These are phyloP conservation scores for Rapana venosa DNA, from an alignment of 2,888 invertebrate species.

Conservation along the genomic window DNA sequence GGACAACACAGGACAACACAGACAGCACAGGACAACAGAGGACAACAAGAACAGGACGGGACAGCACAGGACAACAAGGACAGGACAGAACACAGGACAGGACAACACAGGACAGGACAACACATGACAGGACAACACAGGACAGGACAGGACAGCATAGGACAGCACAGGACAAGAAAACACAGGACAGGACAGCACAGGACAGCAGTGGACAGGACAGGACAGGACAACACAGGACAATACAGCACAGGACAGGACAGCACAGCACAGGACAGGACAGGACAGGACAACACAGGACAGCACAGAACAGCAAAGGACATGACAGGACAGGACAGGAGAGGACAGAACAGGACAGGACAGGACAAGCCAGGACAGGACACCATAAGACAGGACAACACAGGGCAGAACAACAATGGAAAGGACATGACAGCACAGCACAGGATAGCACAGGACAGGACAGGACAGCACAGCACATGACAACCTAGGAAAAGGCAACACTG, in stretches of 20 bases:
- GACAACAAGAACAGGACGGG: background rate
- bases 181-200: background rate
- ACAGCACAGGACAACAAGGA: background rate
- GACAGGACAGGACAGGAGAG: background rate
- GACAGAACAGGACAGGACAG: background rate
- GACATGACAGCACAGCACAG: background rate
- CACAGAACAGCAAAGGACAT: background rate
- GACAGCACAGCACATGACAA: too few species aligned
- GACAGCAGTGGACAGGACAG: conserved; percentile 1
- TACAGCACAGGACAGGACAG: background rate
- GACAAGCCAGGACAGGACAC: background rate
- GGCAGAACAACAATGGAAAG: background rate
- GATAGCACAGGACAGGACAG: too few species aligned
- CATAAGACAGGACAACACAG: background rate
- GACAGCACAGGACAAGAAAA: background rate
- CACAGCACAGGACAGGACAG: background rate
- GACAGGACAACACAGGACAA: background rate
- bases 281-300: background rate
- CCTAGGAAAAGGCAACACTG: too few species aligned
- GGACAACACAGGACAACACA: background rate
- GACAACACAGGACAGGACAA: background rate
- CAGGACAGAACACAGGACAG: conserved; percentile 19
- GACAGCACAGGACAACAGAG: background rate
- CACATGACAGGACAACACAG: background rate
- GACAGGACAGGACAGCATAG: background rate